Conservation (phyloP, 2,113 vertebrate species). For the Parotia lawesii region DNA sequence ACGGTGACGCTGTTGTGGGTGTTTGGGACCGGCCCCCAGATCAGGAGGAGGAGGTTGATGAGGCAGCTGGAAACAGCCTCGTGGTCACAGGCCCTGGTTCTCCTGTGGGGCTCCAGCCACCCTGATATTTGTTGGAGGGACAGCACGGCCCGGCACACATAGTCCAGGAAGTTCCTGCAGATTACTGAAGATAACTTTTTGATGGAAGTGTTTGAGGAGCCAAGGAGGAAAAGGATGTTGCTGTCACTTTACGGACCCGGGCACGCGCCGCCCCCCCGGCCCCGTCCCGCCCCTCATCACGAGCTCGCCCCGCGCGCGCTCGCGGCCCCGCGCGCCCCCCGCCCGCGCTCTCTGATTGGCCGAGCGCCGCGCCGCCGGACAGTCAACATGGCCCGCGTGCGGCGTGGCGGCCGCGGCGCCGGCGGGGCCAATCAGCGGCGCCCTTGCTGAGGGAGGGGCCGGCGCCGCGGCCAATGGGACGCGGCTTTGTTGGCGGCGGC, state of each 20-base stretch:
- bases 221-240: fast-evolving
- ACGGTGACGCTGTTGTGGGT: fast-evolving
- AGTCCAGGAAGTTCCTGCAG: fast-evolving
- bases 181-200: fast-evolving
- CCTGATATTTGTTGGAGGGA: fast-evolving
- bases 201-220: fast-evolving
- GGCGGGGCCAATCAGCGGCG: background rate
- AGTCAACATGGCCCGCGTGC: constrained; percentile 12
- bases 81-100: background rate
- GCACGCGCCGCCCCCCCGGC: background rate
- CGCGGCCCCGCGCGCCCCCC: background rate
- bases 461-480: constrained; percentile 8
- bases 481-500: constrained; percentile 34
- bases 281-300: background rate
- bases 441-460: background rate
- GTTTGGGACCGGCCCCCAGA: too few relatives aligned
- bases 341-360: constrained; percentile 36
- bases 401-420: background rate
- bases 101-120: background rate
- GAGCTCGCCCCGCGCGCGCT: background rate
- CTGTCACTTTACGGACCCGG: background rate
- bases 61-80: background rate
- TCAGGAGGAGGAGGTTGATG: background rate
- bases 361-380: background rate
- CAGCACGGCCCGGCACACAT: fast-evolving